phyloP scores from a whole-genome alignment of 2,797 vertebrate species.

The Danio choprae region DNA sequence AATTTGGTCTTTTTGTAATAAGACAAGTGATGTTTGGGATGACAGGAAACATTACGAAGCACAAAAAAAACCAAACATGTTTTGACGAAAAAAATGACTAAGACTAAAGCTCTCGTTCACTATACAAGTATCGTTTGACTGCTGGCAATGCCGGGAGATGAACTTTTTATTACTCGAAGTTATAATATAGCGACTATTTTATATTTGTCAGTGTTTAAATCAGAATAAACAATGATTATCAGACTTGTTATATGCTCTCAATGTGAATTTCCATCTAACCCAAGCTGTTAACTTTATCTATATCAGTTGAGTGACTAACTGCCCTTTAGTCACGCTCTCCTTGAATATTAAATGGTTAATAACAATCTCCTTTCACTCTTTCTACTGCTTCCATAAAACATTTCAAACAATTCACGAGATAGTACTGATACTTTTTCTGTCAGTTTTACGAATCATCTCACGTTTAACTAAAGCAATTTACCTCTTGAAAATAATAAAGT shows the following conservation, averaged over 20 bases:
- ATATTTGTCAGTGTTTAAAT: too few relatives aligned
- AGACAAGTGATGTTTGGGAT: too few relatives aligned
- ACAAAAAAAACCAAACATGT: background rate
- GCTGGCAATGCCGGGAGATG: background rate
- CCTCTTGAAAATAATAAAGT: background rate
- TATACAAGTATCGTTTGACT: background rate
- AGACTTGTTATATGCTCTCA: background rate
- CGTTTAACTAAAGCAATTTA: background rate
- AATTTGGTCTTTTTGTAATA: too few relatives aligned
- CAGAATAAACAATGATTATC: background rate
- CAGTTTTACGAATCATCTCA: constrained; percentile 2
- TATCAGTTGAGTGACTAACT: too few relatives aligned
- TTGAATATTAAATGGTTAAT: background rate
- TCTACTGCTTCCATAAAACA: background rate
- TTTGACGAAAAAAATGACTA: background rate
- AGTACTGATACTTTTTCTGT: background rate
- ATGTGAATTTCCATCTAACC: background rate
- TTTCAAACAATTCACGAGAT: background rate
- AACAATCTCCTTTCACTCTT: background rate
- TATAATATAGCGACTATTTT: background rate
- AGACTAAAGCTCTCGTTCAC: background rate
- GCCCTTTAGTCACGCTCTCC: background rate
- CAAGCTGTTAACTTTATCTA: background rate
- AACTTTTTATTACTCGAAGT: background rate
- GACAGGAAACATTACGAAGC: too few relatives aligned